Evolutionary conservation across 1,140 invertebrate species (phyloP).

Genomic region (Bilobella aurantiaca): DNA sequence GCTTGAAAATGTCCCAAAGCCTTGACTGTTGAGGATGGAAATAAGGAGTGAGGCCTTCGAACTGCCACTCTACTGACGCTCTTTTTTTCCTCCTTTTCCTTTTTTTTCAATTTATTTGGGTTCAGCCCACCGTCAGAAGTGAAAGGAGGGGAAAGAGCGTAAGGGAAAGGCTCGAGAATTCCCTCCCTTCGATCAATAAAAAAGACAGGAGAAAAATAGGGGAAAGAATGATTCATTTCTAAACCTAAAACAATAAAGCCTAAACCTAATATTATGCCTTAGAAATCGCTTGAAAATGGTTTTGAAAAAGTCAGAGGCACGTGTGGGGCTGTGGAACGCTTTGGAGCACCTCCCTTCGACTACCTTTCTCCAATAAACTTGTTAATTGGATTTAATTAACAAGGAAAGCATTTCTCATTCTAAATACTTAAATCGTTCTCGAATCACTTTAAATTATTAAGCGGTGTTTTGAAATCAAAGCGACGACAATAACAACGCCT

Average conservation of each 20-base stretch:
- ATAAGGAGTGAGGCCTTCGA: background rate
- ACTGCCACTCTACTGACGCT: background rate
- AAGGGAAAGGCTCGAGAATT: background rate
- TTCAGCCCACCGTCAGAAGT: background rate
- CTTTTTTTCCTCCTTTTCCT: background rate
- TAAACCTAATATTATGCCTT: background rate
- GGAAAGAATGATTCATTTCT: background rate
- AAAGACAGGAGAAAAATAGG: background rate
- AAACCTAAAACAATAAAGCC: background rate
- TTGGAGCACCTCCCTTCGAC: too few relatives aligned
- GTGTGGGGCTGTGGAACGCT: too few relatives aligned
- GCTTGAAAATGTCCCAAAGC: too few relatives aligned
- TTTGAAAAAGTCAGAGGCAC: too few relatives aligned
- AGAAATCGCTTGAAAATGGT: background rate
- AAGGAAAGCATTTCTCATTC: background rate
- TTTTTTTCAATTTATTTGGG: background rate
- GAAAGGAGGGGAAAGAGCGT: constrained; percentile 1
- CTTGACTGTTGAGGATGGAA: background rate
- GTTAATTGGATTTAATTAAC: too few relatives aligned
- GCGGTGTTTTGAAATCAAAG: too few relatives aligned
- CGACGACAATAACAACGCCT: too few relatives aligned
- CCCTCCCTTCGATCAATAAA: constrained; percentile 2
- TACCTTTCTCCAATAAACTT: too few relatives aligned
- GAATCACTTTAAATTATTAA: too few relatives aligned
- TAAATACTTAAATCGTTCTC: too few relatives aligned